These are phyloP conservation scores for Ailurus styani DNA, from an alignment of 2,113 vertebrate species.

Conservation along the genomic window DNA sequence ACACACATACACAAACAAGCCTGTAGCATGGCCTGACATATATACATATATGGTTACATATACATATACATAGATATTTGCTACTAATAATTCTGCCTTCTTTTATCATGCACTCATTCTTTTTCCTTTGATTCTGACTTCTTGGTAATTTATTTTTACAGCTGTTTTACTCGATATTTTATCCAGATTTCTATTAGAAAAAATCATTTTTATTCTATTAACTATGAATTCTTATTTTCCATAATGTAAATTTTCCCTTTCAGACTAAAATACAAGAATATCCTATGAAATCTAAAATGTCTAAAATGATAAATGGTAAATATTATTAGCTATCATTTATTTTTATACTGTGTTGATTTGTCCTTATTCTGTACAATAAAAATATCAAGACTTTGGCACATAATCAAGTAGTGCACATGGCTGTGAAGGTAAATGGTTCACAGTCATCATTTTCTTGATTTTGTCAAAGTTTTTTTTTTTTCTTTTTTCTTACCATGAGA, in stretches of 20 bases:
- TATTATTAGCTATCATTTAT: background rate
- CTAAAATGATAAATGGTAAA: background rate
- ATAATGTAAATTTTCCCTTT: background rate
- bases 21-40: background rate
- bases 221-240: background rate
- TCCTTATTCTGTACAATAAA: background rate
- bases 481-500: background rate
- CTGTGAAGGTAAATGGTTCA: background rate
- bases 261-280: background rate
- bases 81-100: background rate
- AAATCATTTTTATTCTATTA: background rate
- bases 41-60: background rate
- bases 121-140: background rate
- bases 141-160: background rate
- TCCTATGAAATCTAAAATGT: background rate
- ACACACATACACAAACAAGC: background rate
- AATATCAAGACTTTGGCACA: background rate
- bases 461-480: background rate
- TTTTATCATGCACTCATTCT: background rate
- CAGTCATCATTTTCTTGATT: background rate
- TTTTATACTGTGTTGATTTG: background rate
- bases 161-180: background rate
- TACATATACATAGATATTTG: background rate
- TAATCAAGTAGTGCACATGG: background rate
- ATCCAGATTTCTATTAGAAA: background rate